A percentile compares a stretch with the other conserved stretches of the same genome.
Conservation (phyloP, 2,888 invertebrate genomes). For the Standfussiana lucernea region DNA sequence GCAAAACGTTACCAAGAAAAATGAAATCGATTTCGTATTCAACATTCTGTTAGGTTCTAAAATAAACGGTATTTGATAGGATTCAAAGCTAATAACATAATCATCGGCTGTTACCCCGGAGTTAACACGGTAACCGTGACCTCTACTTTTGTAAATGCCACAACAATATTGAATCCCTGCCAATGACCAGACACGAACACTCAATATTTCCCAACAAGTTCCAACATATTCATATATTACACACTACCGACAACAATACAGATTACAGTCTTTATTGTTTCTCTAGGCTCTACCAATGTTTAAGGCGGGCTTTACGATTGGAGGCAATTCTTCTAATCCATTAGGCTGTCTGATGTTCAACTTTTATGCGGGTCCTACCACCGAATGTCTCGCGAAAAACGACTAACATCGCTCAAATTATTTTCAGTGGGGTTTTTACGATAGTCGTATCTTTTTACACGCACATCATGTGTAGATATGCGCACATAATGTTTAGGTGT, state of each 20-base stretch:
- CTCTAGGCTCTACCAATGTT: slow-evolving; percentile 81
- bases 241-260: slow-evolving; percentile 76
- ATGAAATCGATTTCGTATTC: slow-evolving; percentile 15
- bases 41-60: slow-evolving; percentile 1
- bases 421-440: slow-evolving; percentile 89
- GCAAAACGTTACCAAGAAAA: slow-evolving; percentile 21
- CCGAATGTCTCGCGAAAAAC: slow-evolving; percentile 88
- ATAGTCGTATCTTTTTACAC: slow-evolving; percentile 90
- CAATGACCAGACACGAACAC: slow-evolving; percentile 69
- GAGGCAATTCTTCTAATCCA: slow-evolving; percentile 90
- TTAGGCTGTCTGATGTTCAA: slow-evolving; percentile 88
- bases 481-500: slow-evolving; percentile 87
- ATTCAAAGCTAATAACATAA: slow-evolving; percentile 30
- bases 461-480: slow-evolving; percentile 88
- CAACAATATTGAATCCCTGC: slow-evolving; percentile 37
- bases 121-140: not conserved
- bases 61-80: slow-evolving; percentile 4
- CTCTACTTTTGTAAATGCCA: slow-evolving; percentile 25
- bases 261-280: slow-evolving; percentile 82
- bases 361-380: slow-evolving; percentile 89
- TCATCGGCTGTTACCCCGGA: slow-evolving; percentile 6
- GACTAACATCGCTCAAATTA: slow-evolving; percentile 89
- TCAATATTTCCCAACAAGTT: slow-evolving; percentile 70
- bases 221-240: slow-evolving; percentile 75
- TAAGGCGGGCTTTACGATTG: slow-evolving; percentile 84